Evolutionary conservation across 2,797 vertebrate genomes (phyloP).

Genomic region (Peromyscus nudipes): DNA sequence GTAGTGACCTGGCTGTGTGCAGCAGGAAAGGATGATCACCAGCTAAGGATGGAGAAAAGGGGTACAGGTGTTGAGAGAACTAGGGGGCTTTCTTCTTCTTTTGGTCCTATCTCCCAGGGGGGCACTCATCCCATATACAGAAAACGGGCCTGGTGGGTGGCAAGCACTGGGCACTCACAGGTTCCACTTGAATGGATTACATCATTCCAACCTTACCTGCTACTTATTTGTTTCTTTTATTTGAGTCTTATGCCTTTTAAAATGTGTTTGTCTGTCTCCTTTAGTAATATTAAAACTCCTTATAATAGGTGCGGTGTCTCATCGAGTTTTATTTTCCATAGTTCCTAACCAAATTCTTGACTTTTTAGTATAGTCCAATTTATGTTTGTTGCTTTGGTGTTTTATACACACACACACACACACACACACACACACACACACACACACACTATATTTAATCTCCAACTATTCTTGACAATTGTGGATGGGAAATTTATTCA

Average conservation of each 20-base stretch:
- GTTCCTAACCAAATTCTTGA: slow-evolving; percentile 45
- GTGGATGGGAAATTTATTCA: slow-evolving; percentile 17
- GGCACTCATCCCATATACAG: neutral
- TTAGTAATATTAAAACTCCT: slow-evolving; percentile 49
- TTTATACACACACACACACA: neutral
- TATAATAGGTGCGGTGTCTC: neutral
- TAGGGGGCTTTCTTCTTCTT: neutral
- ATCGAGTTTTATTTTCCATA: slow-evolving; percentile 47
- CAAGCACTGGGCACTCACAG: neutral
- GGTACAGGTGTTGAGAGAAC: neutral
- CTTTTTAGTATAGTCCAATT: neutral
- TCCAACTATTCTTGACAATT: slow-evolving; percentile 28
- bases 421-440: neutral
- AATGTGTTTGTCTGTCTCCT: neutral
- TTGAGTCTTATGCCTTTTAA: neutral
- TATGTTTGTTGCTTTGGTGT: neutral
- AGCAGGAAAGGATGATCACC: neutral
- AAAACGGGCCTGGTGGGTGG: neutral
- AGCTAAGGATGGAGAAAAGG: neutral
- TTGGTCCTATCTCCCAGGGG: neutral
- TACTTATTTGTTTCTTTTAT: neutral
- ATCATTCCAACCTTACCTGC: neutral
- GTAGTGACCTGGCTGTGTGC: neutral
- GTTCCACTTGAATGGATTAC: neutral
- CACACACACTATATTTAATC: neutral